Evolutionary conservation across 2,888 invertebrate genomes (phyloP).

Genomic region (Villa cingulata): DNA sequence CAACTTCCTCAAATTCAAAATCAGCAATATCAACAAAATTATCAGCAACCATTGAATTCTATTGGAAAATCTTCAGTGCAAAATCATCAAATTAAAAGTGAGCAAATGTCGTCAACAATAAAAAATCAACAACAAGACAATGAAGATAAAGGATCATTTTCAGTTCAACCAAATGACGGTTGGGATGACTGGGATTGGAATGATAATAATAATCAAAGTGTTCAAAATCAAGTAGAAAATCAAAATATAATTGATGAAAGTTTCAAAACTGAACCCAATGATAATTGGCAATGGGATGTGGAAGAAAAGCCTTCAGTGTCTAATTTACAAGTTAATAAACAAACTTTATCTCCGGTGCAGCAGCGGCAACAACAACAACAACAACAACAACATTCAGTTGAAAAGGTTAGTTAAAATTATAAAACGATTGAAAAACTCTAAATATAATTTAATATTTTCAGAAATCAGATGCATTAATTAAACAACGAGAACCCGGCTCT

Average conservation of each 20-base stretch:
- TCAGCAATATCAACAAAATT: slow-evolving; percentile 2
- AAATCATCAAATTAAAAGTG: neutral
- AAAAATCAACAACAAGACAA: neutral
- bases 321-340: slow-evolving; percentile 2
- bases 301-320: slow-evolving; percentile 28
- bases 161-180: slow-evolving; percentile 5
- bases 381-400: slow-evolving; percentile 9
- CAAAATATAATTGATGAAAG: slow-evolving; percentile 41
- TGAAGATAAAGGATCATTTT: neutral
- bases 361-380: slow-evolving; percentile 1
- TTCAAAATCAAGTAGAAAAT: slow-evolving; percentile 7
- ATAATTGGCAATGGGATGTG: slow-evolving; percentile 47
- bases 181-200: slow-evolving; percentile 13
- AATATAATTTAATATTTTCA: neutral
- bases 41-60: neutral
- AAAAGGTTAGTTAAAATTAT: neutral
- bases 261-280: slow-evolving; percentile 37
- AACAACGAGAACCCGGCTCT: neutral
- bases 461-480: neutral
- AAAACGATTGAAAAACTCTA: neutral
- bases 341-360: no score
- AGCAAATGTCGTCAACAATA: neutral
- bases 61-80: neutral
- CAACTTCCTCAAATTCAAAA: neutral
- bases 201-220: slow-evolving; percentile 7